Evolutionary conservation across 2,113 vertebrate species (phyloP), one percentile per base, ranked within the genome.

Genomic region (Cryptoleucopteryx plumbea): DNA sequence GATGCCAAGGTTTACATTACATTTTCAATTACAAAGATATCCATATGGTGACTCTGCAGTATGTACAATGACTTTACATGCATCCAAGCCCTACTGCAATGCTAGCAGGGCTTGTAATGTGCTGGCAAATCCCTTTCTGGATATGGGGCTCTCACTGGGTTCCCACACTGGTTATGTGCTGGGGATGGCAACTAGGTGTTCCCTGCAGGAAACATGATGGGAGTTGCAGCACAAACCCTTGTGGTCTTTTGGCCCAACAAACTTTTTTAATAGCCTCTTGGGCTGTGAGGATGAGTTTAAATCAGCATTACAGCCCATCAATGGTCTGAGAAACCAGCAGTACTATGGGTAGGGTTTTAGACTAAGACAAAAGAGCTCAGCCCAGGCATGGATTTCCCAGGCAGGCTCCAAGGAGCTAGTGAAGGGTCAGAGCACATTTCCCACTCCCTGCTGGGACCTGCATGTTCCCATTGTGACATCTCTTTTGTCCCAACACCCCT

Each of bases 41-140:
- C 91, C 91, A 94, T 96, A 96, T 80, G 93, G 95, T 95, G 96
- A 97, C 87, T 96, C 94, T 96, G 97, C 93, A 97, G 50, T 96
- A 73, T 80, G 71, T 86, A 86, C 82, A 91, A 91, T 70, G 80
- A 59, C 32, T 91, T 88, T 82, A 77, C 29, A 5, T 36, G 70
- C 81, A 66, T 21, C 91, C 40, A 5, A 61, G 59, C 48, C 36
- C 62, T 45, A 16, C 84, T 82, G 93, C 84, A 75, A 6, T 27
- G 94, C 53, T 16, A 11, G 43, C 38, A 27, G 74, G 53, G n/a
- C 11, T 88, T 0, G 0, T 2, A 50, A 23, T 26, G 40, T 56
- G 56, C 56, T 91, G 56, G 61, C 13, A 79, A 95, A 53, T 38
- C 31, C 38, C 6, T 38, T 36, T 48, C n/a, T 36, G 71, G 32